phyloP scores from a whole-genome alignment of 2,797 vertebrate species.

The Emys orbicularis region DNA sequence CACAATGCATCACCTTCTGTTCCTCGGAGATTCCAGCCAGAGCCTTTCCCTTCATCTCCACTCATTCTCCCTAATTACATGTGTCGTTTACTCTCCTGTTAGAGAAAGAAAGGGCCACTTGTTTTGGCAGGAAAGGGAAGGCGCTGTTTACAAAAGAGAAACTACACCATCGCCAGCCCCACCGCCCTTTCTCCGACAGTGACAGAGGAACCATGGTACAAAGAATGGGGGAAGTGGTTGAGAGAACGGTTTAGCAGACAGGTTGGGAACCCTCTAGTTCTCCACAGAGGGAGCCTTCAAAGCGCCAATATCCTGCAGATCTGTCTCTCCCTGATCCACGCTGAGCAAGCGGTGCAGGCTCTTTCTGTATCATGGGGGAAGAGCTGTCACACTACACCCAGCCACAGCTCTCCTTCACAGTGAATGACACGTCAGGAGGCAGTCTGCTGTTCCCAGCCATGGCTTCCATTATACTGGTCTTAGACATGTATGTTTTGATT shows the following conservation, averaged over 20 bases:
- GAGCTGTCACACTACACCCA: neutral
- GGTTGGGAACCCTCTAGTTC: neutral
- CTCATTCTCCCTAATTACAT: constrained; percentile 56
- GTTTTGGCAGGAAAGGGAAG: constrained; percentile 31
- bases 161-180: constrained; percentile 4
- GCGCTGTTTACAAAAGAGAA: constrained; percentile 19
- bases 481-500: constrained; percentile 41
- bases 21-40: constrained; percentile 58
- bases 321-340: constrained; percentile 5
- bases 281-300: neutral
- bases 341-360: neutral
- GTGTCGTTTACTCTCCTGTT: constrained; percentile 38
- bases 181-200: neutral
- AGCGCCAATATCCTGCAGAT: neutral
- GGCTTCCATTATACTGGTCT: constrained; percentile 16
- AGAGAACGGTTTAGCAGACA: neutral
- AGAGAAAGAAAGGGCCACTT: constrained; percentile 46
- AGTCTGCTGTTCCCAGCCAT: constrained; percentile 18
- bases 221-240: neutral
- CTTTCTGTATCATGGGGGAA: constrained; percentile 5
- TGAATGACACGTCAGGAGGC: constrained; percentile 56
- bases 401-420: neutral
- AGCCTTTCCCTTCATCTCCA: constrained; percentile 55
- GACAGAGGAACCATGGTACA: neutral
- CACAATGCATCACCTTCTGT: constrained; percentile 70